These are phyloP conservation scores for Boloria euphrosyne DNA, from an alignment of 2,888 invertebrate genomes.

Conservation along the genomic window DNA sequence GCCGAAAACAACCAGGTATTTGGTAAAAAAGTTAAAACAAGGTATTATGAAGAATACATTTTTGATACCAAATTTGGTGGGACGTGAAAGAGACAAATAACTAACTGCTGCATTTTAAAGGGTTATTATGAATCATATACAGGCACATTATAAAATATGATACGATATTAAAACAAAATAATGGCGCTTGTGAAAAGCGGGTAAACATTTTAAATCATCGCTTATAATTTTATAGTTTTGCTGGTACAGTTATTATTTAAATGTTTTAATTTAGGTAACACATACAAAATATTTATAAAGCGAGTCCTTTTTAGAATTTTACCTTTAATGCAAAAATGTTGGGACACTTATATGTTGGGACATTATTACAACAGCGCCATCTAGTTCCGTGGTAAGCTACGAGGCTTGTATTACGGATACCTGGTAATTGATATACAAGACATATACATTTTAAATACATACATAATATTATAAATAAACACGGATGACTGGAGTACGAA, in stretches of 20 bases:
- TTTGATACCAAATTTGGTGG: slow-evolving; percentile 28
- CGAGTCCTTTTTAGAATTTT: background rate
- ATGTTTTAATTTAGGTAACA: slow-evolving; percentile 7
- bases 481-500: too few relatives aligned
- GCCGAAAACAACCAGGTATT: slow-evolving; percentile 26
- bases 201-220: too few relatives aligned
- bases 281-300: background rate
- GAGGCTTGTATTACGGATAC: too few relatives aligned
- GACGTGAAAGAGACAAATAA: slow-evolving; percentile 18
- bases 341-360: too few relatives aligned
- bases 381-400: too few relatives aligned
- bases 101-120: slow-evolving; percentile 29
- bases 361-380: too few relatives aligned
- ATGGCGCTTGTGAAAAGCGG: background rate
- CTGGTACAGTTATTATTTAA: background rate
- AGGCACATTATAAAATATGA: slow-evolving; percentile 29
- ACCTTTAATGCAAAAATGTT: background rate
- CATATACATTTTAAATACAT: too few relatives aligned
- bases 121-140: slow-evolving; percentile 29
- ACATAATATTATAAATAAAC: too few relatives aligned
- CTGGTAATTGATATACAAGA: too few relatives aligned
- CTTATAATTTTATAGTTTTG: background rate
- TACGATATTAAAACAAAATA: slow-evolving; percentile 19
- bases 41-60: slow-evolving; percentile 32
- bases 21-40: slow-evolving; percentile 20